Evolutionary conservation across 2,797 vertebrate genomes (phyloP), one percentile per base, ranked within the genome.

Genomic region (Rhincodon typus): DNA sequence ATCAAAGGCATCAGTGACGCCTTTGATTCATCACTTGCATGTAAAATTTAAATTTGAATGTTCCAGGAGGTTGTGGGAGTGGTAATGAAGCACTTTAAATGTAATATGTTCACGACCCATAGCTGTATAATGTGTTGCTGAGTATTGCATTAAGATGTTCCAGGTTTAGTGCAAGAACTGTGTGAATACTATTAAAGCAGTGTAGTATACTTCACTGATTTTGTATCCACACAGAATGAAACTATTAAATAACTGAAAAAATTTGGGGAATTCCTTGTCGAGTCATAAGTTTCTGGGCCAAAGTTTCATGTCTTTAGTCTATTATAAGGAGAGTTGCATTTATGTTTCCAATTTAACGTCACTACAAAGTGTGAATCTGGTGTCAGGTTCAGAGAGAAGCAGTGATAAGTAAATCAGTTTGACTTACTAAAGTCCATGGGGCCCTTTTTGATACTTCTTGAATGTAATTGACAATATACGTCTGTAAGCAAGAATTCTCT

Each of bases 61-160:
- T 91, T 91, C 30, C 88, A 66, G 88, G 53, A 91, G 62, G 62
- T 91, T 91, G 88, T 66, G 62, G 53, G 88, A n/a, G 88, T n/a
- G 50, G 88, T 66, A 90, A 90, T 90, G 87, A 90, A 90, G 50
- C 25, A 62, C 46, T 90, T 90, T 66, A 91, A 27, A 91, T 66
- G 57, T 91, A 66, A 91, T 66, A 91, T 91, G 34, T 57, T 57
- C 1, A 19, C 88, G 62, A 34, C 50, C 88, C 88, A 91, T 19
- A 19, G 6, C 42, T 84, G 82, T 46, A 25, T 46, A 46, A 84
- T 84, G 42, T 7, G 21, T 84, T 42, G 38, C 42, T 84, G 82
- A 91, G 53, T n/a, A 66, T n/a, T 57, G 53, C 34, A 62, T 34
- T 2, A 66, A 91, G 57, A 91, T 62, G 34, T 91, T 66, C 62